A percentile compares a stretch with the other conserved stretches of the same genome.
phyloP scores from a whole-genome alignment of 2,113 vertebrate species.

The Morone saxatilis region DNA sequence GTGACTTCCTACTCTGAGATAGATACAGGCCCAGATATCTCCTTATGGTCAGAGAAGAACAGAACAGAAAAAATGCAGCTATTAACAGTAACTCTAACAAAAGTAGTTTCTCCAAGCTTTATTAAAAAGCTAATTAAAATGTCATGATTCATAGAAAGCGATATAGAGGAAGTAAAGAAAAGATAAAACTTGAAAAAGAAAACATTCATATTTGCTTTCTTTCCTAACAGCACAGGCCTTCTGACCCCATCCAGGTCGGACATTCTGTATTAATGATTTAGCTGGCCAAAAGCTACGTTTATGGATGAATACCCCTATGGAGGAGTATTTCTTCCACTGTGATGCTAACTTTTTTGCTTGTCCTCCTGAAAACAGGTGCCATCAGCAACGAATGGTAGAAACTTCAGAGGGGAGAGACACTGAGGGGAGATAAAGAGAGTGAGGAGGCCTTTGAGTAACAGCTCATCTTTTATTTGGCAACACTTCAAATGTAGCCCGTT shows the following conservation, averaged over 20 bases:
- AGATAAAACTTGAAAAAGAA: neutral
- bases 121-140: neutral
- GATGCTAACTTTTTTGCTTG: constrained; percentile 20
- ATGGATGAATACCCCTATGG: neutral
- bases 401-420: constrained; percentile 56
- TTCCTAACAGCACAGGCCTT: neutral
- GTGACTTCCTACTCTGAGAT: neutral
- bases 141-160: neutral
- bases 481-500: constrained; percentile 76
- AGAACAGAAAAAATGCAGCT: neutral
- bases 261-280: constrained; percentile 3
- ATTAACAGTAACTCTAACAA: neutral
- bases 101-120: neutral
- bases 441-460: constrained; percentile 73
- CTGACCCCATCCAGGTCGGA: neutral
- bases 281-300: constrained; percentile 10
- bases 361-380: constrained; percentile 71
- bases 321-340: constrained; percentile 14
- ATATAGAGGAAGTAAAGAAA: neutral
- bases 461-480: constrained; percentile 80
- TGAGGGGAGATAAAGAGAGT: constrained; percentile 69
- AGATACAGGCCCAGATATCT: neutral
- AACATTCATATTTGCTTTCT: neutral
- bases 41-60: neutral
- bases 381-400: constrained; percentile 64